phyloP scores from a whole-genome alignment of 2,113 vertebrate genomes.

The Bubo blakistoni region DNA sequence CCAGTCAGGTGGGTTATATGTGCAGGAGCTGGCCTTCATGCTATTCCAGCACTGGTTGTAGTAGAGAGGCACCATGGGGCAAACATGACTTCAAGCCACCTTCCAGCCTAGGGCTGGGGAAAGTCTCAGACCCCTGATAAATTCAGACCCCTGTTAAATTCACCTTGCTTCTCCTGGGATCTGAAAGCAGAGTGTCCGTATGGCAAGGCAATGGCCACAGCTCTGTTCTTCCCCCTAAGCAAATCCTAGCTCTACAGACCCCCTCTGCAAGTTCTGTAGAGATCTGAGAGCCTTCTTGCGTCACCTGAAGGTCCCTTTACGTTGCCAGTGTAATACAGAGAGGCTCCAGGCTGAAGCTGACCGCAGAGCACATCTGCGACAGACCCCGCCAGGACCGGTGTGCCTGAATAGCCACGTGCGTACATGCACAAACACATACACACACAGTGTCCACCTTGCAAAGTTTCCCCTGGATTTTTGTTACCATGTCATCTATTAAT shows the following conservation, averaged over 20 bases:
- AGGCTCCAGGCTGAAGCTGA: background rate
- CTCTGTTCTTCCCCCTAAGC: background rate
- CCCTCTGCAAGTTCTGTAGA: background rate
- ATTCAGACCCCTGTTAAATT: background rate
- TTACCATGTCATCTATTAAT: constrained; percentile 80
- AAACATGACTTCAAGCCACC: background rate
- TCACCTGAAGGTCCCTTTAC: background rate
- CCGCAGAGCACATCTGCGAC: background rate
- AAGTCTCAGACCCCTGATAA: background rate
- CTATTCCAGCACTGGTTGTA: background rate
- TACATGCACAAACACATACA: background rate
- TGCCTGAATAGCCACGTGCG: background rate
- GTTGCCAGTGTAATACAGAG: fast-evolving
- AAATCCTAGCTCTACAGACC: background rate
- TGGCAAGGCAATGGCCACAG: background rate
- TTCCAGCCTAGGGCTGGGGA: background rate
- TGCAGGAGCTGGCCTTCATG: background rate
- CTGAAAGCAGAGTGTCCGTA: fast-evolving
- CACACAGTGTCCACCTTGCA: constrained; percentile 63
- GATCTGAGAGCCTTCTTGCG: background rate
- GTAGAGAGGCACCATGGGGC: background rate
- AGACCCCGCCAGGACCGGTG: background rate
- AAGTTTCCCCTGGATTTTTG: constrained; percentile 74
- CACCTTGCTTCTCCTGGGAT: background rate
- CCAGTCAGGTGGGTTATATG: fast-evolving